Base-by-base conservation (phyloP, 2,113 vertebrate genomes). In the Gorilla gorilla region DNA sequence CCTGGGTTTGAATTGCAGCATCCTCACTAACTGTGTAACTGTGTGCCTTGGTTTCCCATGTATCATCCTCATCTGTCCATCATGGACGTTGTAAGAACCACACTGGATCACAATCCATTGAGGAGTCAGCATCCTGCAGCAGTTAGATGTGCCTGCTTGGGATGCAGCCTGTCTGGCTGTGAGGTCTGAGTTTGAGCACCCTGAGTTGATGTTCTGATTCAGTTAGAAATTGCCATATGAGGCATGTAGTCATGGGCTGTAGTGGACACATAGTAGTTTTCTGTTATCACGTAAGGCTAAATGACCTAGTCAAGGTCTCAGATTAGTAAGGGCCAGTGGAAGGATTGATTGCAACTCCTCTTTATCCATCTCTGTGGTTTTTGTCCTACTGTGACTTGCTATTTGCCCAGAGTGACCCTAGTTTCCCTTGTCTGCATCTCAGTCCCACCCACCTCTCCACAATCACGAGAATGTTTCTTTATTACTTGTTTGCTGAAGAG, bases 61-160 rank as follows among this genome's bases (percentile, higher is more conserved):
- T 52, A 6, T 64, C 9, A 38, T 4, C 32, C 2, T 27, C 16
- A 30, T 35, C 75, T 22, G 18, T 35, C 61, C 30, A 57, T 35
- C 8, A 55, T 20, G 16, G 32, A 35, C 0, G 0, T n/a, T 45
- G 3, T 2, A 14, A 68, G 27, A 43, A 78, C 83, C 48, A 16
- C 2, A 2, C 2, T 70, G 38, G 30, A 75, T 61, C 35, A 6
- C 9, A 12, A 76, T 43, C 43, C 30, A 25, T 14, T 12, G 45
- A 75, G 25, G 59, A n/a, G 27, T 52, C 4, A 3, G 32, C 10
- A 27, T 17, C 4, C 3, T 4, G 3, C 0, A 1, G 23, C 68
- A 35, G 50, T 48, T 52, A 38, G 25, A 70, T 0, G 3, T 57
- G 57, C 3, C 35, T 75, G 9, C 5, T 30, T 70, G 64, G 76